Evolutionary conservation across 2,888 invertebrate genomes (phyloP).

Genomic region (Gastracanthus pulcherrimus): DNA sequence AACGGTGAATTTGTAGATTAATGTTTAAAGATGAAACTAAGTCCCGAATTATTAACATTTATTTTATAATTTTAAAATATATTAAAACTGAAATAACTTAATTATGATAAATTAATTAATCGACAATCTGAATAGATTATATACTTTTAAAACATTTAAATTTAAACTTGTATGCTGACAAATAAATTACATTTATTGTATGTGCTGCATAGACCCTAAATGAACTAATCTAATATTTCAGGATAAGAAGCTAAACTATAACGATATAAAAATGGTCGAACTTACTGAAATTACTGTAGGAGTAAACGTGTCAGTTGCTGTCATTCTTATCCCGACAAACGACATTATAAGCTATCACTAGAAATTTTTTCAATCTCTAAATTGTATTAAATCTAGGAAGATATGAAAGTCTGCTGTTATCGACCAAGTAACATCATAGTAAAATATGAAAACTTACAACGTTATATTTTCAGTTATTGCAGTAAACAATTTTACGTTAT

Average conservation of each 20-base stretch:
- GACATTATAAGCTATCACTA: conserved; percentile 31
- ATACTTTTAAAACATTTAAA: no score
- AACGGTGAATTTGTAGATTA: no score
- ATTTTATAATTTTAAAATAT: no score
- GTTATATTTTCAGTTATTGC: not conserved
- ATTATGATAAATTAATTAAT: no score
- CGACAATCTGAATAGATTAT: no score
- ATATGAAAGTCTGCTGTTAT: conserved; percentile 22
- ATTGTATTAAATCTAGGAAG: conserved; percentile 30
- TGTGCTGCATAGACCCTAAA: not conserved
- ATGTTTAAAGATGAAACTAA: no score
- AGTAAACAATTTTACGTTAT: not conserved
- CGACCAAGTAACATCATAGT: not conserved
- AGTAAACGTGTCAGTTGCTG: not conserved
- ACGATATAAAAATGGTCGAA: not conserved
- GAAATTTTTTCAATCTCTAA: conserved; percentile 10
- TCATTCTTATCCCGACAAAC: conserved; percentile 28
- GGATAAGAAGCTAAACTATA: not conserved
- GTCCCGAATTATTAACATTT: no score
- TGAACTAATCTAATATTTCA: conserved; percentile 7
- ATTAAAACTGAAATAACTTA: no score
- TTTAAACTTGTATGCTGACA: not conserved
- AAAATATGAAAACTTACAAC: not conserved
- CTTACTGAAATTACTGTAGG: not conserved
- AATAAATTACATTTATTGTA: not conserved